Base-by-base conservation (phyloP, 2,888 invertebrate species). In the Thera britannica region DNA sequence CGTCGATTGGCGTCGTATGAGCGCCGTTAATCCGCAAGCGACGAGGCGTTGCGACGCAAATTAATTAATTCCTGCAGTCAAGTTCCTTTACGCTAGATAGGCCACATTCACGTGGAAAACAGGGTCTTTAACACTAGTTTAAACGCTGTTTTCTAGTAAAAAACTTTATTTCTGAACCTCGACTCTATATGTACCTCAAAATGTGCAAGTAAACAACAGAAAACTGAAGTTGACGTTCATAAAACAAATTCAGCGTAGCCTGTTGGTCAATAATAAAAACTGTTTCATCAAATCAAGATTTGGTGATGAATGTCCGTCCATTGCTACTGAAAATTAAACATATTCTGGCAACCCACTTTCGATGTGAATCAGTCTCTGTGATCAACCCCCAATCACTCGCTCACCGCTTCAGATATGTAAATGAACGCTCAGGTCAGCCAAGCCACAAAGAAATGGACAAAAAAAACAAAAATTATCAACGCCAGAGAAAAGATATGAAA, bases 21-120 rank as follows among this genome's bases (percentile, higher is more conserved):
- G 70, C 67, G 68, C 62, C 76, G 77, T 79, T 80, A 80, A 77
- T 75, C 73, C 73, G 71, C 75, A 72, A 77, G 76, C 72, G 75
- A 62, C 78, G 79, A 71, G n/a, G 63, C 56, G 46, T n/a, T 46
- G 52, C 75, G 76, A 77, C 78, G 77, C 75, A 80, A 84, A 83
- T 85, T 85, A 84, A 86, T 87, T 83, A 82, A 84, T 81, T 79
- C 80, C 80, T 79, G 79, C 77, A 82, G 79, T 78, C 79, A 84
- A 85, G 79, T 83, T 81, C 75, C 83, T 79, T 73, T 60, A 72
- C 67, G 66, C 66, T 83, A 83, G 82, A 78, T 79, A 73, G 74
- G 69, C 48, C 54, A 41, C 41, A 48, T 38, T 65, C 11, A 49
- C 54, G n/a, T 0, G 49, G 58, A 49, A 64, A 54, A 12, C 63